Percentiles rank a stretch among this genome's conserved stretches.
Evolutionary conservation across 2,797 vertebrate genomes (phyloP).

Genomic region (Rhabdophis nuchalis): DNA sequence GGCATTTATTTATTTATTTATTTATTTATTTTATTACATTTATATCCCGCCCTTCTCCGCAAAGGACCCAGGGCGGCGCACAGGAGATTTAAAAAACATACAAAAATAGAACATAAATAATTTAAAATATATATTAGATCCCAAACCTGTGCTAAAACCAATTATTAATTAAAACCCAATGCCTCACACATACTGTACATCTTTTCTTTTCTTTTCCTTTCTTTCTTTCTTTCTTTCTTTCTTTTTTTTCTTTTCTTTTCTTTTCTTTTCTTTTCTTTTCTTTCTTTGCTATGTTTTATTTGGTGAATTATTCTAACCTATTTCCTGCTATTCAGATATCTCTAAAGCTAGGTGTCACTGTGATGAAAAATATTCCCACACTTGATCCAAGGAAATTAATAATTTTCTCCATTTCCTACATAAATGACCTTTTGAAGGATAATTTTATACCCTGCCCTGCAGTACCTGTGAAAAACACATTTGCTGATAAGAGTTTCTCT

Average conservation of each 20-base stretch:
- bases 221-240: too few relatives aligned
- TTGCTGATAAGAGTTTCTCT: constrained; percentile 60
- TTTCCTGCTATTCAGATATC: constrained; percentile 38
- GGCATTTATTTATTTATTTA: too few relatives aligned
- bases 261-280: background rate
- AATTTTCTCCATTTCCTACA: constrained; percentile 53
- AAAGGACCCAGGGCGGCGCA: too few relatives aligned
- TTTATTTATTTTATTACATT: too few relatives aligned
- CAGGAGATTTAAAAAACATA: too few relatives aligned
- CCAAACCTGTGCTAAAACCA: too few relatives aligned
- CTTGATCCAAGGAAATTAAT: constrained; percentile 55
- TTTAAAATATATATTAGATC: too few relatives aligned
- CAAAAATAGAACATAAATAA: too few relatives aligned
- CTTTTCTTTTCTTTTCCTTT: too few relatives aligned
- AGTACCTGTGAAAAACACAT: constrained; percentile 60
- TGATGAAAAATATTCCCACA: constrained; percentile 40
- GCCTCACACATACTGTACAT: too few relatives aligned
- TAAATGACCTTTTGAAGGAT: constrained; percentile 58
- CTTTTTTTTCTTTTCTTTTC: background rate
- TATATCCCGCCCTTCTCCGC: too few relatives aligned
- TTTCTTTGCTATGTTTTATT: background rate
- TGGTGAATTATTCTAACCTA: constrained; percentile 38
- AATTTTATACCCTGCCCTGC: constrained; percentile 58
- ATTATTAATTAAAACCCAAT: too few relatives aligned
- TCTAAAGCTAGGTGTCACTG: constrained; percentile 48